phyloP scores from a whole-genome alignment of 2,888 invertebrate species.

The Lasioglossum lativentre region DNA sequence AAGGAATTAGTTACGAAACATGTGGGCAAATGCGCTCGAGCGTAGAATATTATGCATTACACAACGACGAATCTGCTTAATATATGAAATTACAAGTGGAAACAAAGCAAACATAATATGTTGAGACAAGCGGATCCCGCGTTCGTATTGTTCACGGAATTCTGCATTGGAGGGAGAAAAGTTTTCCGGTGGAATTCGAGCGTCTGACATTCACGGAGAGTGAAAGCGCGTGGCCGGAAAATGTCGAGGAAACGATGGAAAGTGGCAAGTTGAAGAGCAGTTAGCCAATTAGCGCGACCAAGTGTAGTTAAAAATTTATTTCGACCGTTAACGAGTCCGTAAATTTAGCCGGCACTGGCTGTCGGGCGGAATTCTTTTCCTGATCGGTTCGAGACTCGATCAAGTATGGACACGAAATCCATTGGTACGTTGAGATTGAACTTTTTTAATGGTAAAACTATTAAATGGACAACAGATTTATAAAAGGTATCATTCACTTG shows the following conservation, averaged over 20 bases:
- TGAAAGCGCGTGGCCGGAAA: neutral
- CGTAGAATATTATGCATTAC: neutral
- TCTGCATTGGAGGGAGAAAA: neutral
- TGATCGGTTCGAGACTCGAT: neutral
- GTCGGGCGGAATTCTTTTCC: neutral
- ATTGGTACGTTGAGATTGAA: neutral
- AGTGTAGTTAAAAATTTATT: conserved; percentile 34
- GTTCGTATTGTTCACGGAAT: neutral
- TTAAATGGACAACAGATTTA: neutral
- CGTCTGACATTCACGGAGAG: neutral
- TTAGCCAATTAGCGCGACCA: conserved; percentile 21
- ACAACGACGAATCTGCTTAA: neutral
- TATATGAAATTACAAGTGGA: neutral
- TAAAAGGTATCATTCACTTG: neutral
- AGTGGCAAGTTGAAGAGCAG: conserved; percentile 11
- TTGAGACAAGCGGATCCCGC: neutral
- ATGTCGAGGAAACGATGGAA: neutral
- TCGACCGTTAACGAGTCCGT: conserved; percentile 25
- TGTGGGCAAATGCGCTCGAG: neutral
- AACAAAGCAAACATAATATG: neutral
- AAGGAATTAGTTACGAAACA: neutral
- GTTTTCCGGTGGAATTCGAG: neutral
- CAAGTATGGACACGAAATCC: neutral
- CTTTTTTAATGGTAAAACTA: neutral
- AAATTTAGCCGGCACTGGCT: conserved; percentile 12